Evolutionary conservation across 2,113 vertebrate genomes (phyloP), one percentile per base, ranked within the genome.

Genomic region (Thunnus maccoyii): DNA sequence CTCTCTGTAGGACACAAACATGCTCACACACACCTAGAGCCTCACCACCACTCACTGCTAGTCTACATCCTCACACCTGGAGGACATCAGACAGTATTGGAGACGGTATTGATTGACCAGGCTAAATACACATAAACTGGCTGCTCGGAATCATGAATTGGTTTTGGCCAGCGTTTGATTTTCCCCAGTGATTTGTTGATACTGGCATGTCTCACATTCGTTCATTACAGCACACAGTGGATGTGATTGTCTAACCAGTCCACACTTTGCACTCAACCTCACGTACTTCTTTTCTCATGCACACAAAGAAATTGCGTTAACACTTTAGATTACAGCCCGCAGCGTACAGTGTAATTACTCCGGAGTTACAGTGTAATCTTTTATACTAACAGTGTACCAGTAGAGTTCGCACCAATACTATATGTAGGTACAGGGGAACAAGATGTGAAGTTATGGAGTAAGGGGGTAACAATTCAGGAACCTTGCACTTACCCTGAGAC

Each of bases 51-150:
- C 85, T 2, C 27, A 56, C 72, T 22, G 78, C 32, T 71, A 67
- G 32, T 84, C 41, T 52, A 51, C 69, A 46, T 54, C 64, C 57
- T 52, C 75, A 58, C 79, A 84, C 82, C 81, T 85, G 87, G 71
- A 87, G 72, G 78, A 78, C 69, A 47, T 70, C 64, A 65, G 84
- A 74, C 74, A 4, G 65, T 78, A 83, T 81, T 18, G 76, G 82
- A 72, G 58, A 82, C 22, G 0, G 44, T 77, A 91, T 92, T 77
- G 92, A 94, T 87, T 54, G 56, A 76, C 51, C 61, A 5, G 61
- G 54, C 67, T 82, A 78, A 88, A 82, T 76, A 64, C 72, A 47
- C 83, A 52, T 41, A 78, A 85, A 88, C 58, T 65, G 22, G 67
- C 74, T 80, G 84, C 87, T 62, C 69, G 84, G 68, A 88, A 82